Percentiles rank a stretch among this genome's conserved stretches.
phyloP scores from a whole-genome alignment of 2,888 invertebrate species.

The Epicampocera succincta region DNA sequence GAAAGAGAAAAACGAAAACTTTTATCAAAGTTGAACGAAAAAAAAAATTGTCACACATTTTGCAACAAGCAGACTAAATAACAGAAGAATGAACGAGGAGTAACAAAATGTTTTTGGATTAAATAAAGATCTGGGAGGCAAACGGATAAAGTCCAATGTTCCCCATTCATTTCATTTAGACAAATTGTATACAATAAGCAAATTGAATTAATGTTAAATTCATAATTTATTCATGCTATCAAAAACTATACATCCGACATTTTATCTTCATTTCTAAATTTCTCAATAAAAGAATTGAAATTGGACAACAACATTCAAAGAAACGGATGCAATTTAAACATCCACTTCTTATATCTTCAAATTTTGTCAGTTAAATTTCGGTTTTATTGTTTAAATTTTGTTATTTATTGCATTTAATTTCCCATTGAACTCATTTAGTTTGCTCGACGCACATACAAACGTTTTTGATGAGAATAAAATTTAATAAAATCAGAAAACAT shows the following conservation, averaged over 20 bases:
- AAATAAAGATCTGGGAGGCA: no score
- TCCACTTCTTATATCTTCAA: not conserved
- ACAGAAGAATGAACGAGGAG: no score
- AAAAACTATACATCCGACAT: not conserved
- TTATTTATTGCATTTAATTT: constrained; percentile 45
- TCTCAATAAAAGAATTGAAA: not conserved
- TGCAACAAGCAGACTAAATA: no score
- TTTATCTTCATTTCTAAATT: not conserved
- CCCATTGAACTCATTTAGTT: constrained; percentile 38
- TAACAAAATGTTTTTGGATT: no score
- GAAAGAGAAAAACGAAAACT: no score
- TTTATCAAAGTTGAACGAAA: no score
- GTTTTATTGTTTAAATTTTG: constrained; percentile 27
- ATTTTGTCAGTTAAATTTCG: constrained; percentile 12
- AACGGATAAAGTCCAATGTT: no score
- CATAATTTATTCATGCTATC: constrained; percentile 11
- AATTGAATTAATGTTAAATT: not conserved
- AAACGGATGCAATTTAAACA: not conserved
- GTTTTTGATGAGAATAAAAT: constrained; percentile 43
- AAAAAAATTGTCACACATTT: no score
- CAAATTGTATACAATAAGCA: no score
- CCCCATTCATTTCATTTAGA: no score
- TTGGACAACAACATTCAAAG: not conserved
- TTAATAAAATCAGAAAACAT: constrained; percentile 1
- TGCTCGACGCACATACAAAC: constrained; percentile 38